These are phyloP conservation scores for Mactromeris polynyma DNA, from an alignment of 2,888 invertebrate species.

Conservation along the genomic window DNA sequence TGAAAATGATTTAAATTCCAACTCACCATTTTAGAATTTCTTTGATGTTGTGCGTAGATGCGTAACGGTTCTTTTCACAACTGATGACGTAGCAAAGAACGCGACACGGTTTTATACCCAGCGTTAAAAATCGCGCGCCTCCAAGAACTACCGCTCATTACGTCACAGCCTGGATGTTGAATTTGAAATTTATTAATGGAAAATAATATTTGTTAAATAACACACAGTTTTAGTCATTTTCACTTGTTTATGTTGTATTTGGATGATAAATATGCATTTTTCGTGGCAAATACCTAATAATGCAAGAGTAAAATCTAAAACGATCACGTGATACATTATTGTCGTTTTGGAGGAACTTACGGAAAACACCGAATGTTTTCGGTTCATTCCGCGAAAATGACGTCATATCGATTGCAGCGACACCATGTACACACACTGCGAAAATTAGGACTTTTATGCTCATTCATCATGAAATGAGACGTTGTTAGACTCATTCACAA, in stretches of 20 bases:
- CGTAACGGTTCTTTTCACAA: slow-evolving; percentile 46
- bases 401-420: slow-evolving; percentile 76
- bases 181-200: slow-evolving; percentile 61
- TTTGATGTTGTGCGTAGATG: slow-evolving; percentile 24
- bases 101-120: slow-evolving; percentile 27
- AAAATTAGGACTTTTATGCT: not conserved
- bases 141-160: not conserved
- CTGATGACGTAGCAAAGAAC: slow-evolving; percentile 29
- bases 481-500: not conserved
- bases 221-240: not conserved
- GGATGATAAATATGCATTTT: not conserved
- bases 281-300: too few relatives aligned
- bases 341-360: slow-evolving; percentile 14
- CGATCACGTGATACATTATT: not conserved
- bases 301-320: not conserved
- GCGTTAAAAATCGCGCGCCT: slow-evolving; percentile 16
- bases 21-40: slow-evolving; percentile 37
- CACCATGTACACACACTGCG: slow-evolving; percentile 65
- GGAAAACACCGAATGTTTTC: slow-evolving; percentile 62
- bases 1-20: not conserved
- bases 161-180: not conserved
- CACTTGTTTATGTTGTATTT: not conserved
- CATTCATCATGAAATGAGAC: not conserved
- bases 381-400: slow-evolving; percentile 66
- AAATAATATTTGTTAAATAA: not conserved